Evolutionary conservation across 2,113 vertebrate species (phyloP).

Genomic region (Hemiscyllium ocellatum): DNA sequence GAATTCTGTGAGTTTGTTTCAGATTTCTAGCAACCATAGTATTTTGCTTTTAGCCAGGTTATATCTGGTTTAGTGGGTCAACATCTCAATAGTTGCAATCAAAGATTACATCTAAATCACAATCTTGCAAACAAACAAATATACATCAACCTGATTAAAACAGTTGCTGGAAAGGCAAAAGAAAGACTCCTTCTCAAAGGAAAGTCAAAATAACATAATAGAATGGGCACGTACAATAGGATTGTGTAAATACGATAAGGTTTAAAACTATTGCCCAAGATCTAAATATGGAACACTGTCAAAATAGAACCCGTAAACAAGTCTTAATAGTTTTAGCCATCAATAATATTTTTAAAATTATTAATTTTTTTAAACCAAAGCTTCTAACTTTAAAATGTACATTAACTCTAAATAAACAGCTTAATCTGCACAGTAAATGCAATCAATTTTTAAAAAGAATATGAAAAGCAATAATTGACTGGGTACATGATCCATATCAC

Average conservation of each 20-base stretch:
- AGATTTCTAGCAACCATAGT: too few species aligned
- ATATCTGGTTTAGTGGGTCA: too few species aligned
- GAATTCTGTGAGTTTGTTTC: too few species aligned
- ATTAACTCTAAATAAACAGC: background rate
- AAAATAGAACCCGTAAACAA: background rate
- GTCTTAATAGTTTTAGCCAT: background rate
- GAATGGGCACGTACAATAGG: constrained; percentile 41
- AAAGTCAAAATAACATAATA: constrained; percentile 39
- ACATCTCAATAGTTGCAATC: background rate
- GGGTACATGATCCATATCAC: constrained; percentile 44
- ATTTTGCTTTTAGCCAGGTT: too few species aligned
- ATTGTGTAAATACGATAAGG: constrained; percentile 45
- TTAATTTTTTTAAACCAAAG: background rate
- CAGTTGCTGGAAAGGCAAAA: background rate
- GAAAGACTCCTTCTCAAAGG: constrained; percentile 35
- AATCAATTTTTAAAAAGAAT: background rate
- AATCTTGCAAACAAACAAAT: background rate
- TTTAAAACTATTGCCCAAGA: background rate
- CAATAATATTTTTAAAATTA: background rate
- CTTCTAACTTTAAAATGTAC: constrained; percentile 38
- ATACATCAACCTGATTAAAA: background rate
- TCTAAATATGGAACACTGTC: background rate
- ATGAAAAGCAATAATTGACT: constrained; percentile 6
- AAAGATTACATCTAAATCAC: background rate
- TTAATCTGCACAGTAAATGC: background rate